Conservation (phyloP, 2,797 vertebrate genomes). For the Adrianichthys oophorus region DNA sequence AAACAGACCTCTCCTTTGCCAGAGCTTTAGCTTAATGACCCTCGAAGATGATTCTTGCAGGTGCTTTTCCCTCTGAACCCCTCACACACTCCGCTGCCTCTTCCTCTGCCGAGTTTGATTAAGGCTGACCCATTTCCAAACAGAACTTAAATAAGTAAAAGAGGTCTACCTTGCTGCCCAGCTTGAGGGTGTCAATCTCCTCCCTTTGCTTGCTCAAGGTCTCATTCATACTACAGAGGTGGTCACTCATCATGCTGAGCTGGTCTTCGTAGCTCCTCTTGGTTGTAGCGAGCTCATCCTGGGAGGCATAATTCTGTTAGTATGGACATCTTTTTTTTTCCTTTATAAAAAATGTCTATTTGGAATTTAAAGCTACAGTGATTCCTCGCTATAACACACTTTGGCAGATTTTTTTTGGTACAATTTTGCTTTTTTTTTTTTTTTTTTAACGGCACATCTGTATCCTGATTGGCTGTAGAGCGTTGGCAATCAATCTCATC, state of each 20-base stretch:
- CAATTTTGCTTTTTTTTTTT: too few species aligned
- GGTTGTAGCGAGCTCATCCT: constrained; percentile 96
- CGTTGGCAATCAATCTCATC: too few species aligned
- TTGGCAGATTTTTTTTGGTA: too few species aligned
- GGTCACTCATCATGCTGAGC: constrained; percentile 99
- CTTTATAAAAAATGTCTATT: neutral
- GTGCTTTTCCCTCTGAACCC: constrained; percentile 65
- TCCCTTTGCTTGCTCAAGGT: constrained; percentile 95
- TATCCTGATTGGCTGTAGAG: too few species aligned
- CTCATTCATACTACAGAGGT: constrained; percentile 98
- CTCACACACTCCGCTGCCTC: too few species aligned
- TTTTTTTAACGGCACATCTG: too few species aligned
- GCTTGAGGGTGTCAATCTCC: constrained; percentile 95
- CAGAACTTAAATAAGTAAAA: neutral
- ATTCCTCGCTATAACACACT: too few species aligned
- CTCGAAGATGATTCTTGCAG: constrained; percentile 59
- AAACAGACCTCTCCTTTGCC: constrained; percentile 33
- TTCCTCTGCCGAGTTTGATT: neutral
- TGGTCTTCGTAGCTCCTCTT: constrained; percentile 99
- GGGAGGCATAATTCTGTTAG: constrained; percentile 6
- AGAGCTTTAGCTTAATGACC: constrained; percentile 47
- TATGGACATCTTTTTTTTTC: neutral
- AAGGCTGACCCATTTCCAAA: constrained; percentile 13
- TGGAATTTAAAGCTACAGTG: neutral
- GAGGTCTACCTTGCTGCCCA: constrained; percentile 87